A percentile compares a stretch with the other conserved stretches of the same genome.
phyloP scores from a whole-genome alignment of 1,140 invertebrate genomes.

The Trissolcus basalis region DNA sequence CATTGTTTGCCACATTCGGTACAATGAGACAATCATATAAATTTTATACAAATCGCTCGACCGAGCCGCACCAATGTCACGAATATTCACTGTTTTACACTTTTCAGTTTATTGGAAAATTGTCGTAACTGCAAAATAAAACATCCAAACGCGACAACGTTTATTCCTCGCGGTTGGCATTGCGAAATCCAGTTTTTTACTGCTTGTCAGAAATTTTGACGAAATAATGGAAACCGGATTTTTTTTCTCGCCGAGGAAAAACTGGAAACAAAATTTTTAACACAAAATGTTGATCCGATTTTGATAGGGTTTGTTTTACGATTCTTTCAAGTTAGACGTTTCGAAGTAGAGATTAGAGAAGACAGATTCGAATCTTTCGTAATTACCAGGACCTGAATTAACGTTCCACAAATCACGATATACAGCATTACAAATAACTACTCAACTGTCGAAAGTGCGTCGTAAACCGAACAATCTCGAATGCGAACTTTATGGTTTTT shows the following conservation, averaged over 20 bases:
- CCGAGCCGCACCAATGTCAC: constrained; percentile 4
- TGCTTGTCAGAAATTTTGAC: not conserved
- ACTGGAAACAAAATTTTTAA: too few species aligned
- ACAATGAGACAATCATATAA: constrained; percentile 26
- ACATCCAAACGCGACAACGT: not conserved
- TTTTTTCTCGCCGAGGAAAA: too few species aligned
- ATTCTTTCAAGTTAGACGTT: too few species aligned
- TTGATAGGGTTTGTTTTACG: too few species aligned
- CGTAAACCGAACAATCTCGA: not conserved
- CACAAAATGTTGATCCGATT: too few species aligned
- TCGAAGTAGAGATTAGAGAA: too few species aligned
- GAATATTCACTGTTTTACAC: constrained; percentile 8
- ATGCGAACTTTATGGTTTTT: not conserved
- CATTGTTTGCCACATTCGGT: constrained; percentile 21
- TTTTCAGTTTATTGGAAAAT: constrained; percentile 2
- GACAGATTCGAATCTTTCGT: not conserved
- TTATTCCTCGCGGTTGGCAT: not conserved
- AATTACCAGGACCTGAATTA: not conserved
- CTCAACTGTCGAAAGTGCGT: not conserved
- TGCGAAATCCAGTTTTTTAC: not conserved
- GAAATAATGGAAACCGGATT: too few species aligned
- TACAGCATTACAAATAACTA: not conserved
- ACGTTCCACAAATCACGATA: not conserved
- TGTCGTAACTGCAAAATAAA: not conserved
- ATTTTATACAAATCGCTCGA: constrained; percentile 15